Percentiles rank a stretch among this genome's conserved stretches.
These are phyloP conservation scores for Nomada ferruginata DNA, from an alignment of 2,888 invertebrate species.

Conservation along the genomic window DNA sequence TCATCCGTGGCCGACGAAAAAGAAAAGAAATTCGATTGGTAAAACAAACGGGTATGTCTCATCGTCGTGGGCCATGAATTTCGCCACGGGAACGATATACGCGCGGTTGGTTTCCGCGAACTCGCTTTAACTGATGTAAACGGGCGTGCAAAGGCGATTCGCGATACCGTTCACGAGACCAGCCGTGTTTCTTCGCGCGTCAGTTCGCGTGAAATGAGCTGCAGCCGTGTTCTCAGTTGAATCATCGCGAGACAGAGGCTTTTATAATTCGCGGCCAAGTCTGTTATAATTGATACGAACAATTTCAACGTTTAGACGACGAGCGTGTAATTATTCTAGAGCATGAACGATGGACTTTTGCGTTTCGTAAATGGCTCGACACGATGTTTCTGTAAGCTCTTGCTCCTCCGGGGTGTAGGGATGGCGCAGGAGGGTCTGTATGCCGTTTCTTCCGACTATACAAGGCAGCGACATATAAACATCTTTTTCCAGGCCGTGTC, in stretches of 20 bases:
- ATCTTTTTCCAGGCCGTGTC: conserved; percentile 86
- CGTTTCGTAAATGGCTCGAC: conserved; percentile 77
- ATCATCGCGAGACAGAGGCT: too few species aligned
- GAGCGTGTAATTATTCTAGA: conserved; percentile 65
- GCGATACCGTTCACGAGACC: conserved; percentile 29
- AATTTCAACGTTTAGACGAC: background rate
- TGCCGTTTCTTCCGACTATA: conserved; percentile 82
- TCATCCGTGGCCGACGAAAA: conserved; percentile 8
- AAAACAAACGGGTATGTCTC: conserved; percentile 30
- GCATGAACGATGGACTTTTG: conserved; percentile 74
- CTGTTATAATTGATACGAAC: background rate
- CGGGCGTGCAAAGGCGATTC: conserved; percentile 48
- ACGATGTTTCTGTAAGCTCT: conserved; percentile 74
- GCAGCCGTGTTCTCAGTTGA: too few species aligned
- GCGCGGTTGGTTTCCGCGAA: conserved; percentile 13
- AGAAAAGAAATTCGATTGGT: conserved; percentile 12
- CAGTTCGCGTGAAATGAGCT: background rate
- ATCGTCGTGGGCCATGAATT: background rate
- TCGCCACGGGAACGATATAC: conserved; percentile 18
- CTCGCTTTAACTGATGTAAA: conserved; percentile 50
- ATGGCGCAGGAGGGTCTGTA: conserved; percentile 79
- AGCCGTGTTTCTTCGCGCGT: background rate
- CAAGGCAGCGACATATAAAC: conserved; percentile 86
- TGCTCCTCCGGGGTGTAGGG: conserved; percentile 78
- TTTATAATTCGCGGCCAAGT: background rate